Evolutionary conservation across 2,113 vertebrate species (phyloP), one percentile per base, ranked within the genome.

Genomic region (Naja naja): DNA sequence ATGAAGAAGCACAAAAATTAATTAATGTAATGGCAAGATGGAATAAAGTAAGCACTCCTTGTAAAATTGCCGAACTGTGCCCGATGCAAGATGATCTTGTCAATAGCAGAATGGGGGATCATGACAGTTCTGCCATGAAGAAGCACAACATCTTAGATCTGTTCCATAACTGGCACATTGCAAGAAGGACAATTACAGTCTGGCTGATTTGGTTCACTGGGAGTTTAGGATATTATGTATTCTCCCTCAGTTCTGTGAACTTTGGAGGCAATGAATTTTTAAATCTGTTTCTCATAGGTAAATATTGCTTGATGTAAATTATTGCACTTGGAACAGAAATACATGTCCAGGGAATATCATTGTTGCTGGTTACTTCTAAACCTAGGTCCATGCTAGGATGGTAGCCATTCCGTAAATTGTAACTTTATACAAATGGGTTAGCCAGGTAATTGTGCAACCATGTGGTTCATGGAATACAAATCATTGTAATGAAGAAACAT

Each of bases 191-290:
- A 0, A 96, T 98, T 95, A 98, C 97, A 7, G 97, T 99, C 90
- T 99, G 99, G 99, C 97, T 99, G 90, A 97, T 99, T 95, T 99
- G 99, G 99, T 98, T 99, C 96, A 98, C 99, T 1, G 98, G 98
- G 93, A 98, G 98, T 95, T 97, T 99, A 94, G 99, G 99, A 85
- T 99, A 99, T 97, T 99, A 99, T 2, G 98, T 98, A 45, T 98
- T 99, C 95, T 98, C 98, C 93, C 96, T 99, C 96, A 98, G 98
- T 94, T 98, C 98, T 47, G 98, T 99, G 95, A 98, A 97, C 96
- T 97, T 99, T 16, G 98, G 98, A 95, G 98, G 99, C 95, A 98
- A 98, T 96, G 98, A 98, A 96, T 99, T 98, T 92, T 91, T 99
- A 93, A 99, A 99, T 96, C 98, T 99, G 94, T 99, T 99, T 96